Conservation (phyloP, 2,113 vertebrate species). For the Phylloscopus trochiloides region DNA sequence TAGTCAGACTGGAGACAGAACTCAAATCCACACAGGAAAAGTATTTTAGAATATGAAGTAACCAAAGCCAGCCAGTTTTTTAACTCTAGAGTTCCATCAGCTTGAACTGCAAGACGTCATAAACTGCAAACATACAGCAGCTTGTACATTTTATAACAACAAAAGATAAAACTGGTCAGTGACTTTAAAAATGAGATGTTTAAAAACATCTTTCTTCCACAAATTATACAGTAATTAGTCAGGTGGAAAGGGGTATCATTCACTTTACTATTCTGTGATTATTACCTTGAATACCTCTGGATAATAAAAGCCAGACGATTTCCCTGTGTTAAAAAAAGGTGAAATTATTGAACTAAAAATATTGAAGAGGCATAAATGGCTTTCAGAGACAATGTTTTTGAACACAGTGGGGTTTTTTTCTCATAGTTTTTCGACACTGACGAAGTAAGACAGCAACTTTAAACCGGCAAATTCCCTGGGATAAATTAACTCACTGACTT, state of each 20-base stretch:
- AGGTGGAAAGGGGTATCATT: background rate
- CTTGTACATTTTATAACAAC: background rate
- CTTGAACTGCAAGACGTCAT: background rate
- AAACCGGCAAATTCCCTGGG: background rate
- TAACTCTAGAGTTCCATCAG: background rate
- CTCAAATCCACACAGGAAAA: rapidly evolving
- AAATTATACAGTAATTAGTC: background rate
- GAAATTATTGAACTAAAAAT: background rate
- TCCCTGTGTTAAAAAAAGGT: background rate
- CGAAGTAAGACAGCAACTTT: background rate
- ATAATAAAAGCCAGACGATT: background rate
- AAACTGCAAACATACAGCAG: background rate
- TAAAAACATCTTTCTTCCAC: background rate
- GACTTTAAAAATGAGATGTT: background rate
- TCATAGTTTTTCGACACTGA: background rate
- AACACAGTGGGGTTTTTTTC: rapidly evolving
- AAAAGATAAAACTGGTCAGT: background rate
- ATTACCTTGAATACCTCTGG: too few species aligned
- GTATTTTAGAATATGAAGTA: background rate
- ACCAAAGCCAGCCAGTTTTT: background rate
- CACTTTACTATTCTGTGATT: background rate
- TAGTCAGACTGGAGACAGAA: background rate
- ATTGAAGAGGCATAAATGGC: background rate
- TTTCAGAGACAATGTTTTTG: rapidly evolving
- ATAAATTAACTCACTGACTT: background rate